These are phyloP conservation scores for Pseudomyrmex concolor DNA, from an alignment of 1,140 invertebrate species.

Conservation along the genomic window DNA sequence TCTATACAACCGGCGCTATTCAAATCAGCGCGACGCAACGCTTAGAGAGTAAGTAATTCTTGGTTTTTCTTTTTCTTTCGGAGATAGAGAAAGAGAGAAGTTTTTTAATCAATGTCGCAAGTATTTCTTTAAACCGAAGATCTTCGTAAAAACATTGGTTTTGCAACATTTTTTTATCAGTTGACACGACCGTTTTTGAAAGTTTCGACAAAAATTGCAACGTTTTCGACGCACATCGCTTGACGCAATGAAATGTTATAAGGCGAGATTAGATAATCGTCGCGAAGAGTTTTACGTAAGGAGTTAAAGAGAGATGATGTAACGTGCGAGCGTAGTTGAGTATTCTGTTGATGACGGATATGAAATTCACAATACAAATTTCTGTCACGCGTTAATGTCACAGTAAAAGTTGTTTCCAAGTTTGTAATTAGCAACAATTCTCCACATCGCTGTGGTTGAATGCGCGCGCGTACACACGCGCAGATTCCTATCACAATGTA, in stretches of 20 bases:
- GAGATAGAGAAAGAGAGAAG: too few species aligned
- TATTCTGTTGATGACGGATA: too few species aligned
- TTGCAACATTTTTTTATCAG: too few species aligned
- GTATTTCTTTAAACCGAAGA: not conserved
- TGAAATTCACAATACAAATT: not conserved
- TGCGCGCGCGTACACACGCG: too few species aligned
- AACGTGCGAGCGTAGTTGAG: not conserved
- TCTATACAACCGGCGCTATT: conserved; percentile 46
- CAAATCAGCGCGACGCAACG: conserved; percentile 40
- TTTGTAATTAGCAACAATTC: too few species aligned
- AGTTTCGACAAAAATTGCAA: too few species aligned
- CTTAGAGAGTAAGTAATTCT: too few species aligned
- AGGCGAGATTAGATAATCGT: not conserved
- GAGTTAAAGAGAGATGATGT: not conserved
- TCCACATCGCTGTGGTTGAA: too few species aligned
- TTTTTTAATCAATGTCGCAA: not conserved
- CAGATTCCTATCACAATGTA: not conserved
- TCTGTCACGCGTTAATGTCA: not conserved
- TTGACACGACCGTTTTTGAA: too few species aligned
- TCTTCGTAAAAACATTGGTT: not conserved
- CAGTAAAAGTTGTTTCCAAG: too few species aligned
- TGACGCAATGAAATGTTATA: not conserved
- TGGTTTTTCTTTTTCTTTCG: too few species aligned
- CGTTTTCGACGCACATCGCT: too few species aligned
- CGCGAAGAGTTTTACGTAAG: not conserved